Base-by-base conservation (phyloP, 2,797 vertebrate genomes). In the Helicolenus hilgendorfi region DNA sequence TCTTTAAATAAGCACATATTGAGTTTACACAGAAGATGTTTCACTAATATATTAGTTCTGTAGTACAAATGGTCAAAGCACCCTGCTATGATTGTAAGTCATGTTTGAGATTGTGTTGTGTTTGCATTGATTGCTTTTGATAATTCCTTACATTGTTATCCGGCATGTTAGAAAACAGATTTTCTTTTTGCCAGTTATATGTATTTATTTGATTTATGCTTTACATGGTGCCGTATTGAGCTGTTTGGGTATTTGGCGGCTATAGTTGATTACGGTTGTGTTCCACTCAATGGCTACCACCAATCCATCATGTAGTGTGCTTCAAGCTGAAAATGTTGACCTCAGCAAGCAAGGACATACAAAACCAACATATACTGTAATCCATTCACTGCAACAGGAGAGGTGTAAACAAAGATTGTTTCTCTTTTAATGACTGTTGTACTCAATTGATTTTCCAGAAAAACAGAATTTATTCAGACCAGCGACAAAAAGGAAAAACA, bases 271-370 rank as follows among this genome's bases (percentile, higher is more conserved):
- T 88, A 38, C 6, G 60, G 18, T 38, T 72, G 35, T 35, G 80
- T 77, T 81, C 71, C 56, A 73, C 82, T 88, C 77, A 80, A 56
- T 86, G 26, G 69, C n/a, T 18, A 6, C 60, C 78, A 72, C 53
- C 14, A 60, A 79, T 85, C 73, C 69, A 84, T 92, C 69, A 82
- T 27, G 22, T 64, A 41, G 77, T 83, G 53, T 74, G 59, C 72
- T 89, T 83, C n/a, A 68, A 55, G 53, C 65, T 84, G 22, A 27
- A 70, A 88, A 67, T 74, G 79, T 62, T 86, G 81, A 91, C 63
- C 63, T 86, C 74, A 4, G 88, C 81, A 67, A 62, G 27, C 11
- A 65, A 62, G 20, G 58, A 74, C 78, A 78, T 82, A 24, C 45
- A 81, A 82, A 79, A 78, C n/a, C 49, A 83, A 63, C 38, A 62